Evolutionary conservation across 1,140 invertebrate species (phyloP), one percentile per base, ranked within the genome.

Genomic region (Nasonia vitripennis): DNA sequence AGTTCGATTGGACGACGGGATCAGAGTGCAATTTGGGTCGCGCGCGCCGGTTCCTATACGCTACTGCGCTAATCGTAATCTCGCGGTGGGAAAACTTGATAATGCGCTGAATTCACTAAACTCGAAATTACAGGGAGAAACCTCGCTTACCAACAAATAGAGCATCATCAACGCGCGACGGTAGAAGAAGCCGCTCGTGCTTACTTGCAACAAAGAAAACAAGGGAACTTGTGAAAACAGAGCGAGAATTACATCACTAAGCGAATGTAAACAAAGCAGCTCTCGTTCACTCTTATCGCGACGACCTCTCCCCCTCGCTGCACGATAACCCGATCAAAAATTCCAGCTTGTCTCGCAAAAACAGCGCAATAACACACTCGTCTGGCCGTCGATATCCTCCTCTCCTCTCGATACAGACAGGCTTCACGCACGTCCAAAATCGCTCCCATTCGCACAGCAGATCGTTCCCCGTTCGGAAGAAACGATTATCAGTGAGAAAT

Each of bases 401-500:
- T 17, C 12, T 17, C 14, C 2, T 51, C 2, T 14, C 48, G 48
- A 12, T 51, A 51, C 12, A 51, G 14, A 14, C 12, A 51, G 1
- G 14, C 7, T 5, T 41, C 7, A 14, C 10, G 11, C 12, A 62
- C 20, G 55, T 62, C 55, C 20, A n/a, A 62, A 62, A 62, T 62
- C 55, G 55, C 7, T 27, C 27, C 70, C 23, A 71, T 71, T 71
- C 27, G 14, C 31, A n/a, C 68, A 31, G 6, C 2, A n/a, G n/a
- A 70, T 11, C 3, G 68, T 7, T 70, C 6, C 34, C 11, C 2
- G 70, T 80, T 68, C 67, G 55, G 48, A 70, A 37, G 70, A 80
- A 80, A 20, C 45, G 34, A 20, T 80, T 70, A 80, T 80, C 78
- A 70, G 37, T 70, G 62, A 80, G 37, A 70, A 80, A 80, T 37